Evolutionary conservation across 2,888 invertebrate species (phyloP), one percentile per base, ranked within the genome.

Genomic region (Andrena trimmerana): DNA sequence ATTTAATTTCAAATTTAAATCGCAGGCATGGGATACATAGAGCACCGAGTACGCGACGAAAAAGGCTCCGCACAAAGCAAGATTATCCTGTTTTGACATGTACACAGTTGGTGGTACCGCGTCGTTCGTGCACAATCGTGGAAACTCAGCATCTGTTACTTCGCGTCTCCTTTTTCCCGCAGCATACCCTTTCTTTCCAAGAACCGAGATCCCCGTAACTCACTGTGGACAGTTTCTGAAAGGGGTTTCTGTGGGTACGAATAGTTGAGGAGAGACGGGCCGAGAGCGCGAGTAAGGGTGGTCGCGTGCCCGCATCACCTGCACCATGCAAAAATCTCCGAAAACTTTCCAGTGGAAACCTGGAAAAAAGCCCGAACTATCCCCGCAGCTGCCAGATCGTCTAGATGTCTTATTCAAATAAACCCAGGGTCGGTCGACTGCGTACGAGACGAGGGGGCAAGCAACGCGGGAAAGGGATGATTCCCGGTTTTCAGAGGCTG

Each of bases 271-370:
- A 82, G 78, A 74, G 52, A 75, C 16, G 57, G 31, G 52, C 60
- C 13, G 78, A 20, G 75, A 52, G 68, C 48, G 48, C 75, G 82
- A 78, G 81, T 77, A 81, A 80, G 80, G 81, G 84, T 84, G 89
- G 90, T 91, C 92, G 92, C 91, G 92, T 93, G 93, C 92, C 92
- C 85, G 87, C 89, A 91, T 90, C 91, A 92, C 91, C 93, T 92
- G 93, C 91, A 72, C 62, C 83, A 79, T 85, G 85, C 86, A 84
- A 89, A 90, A 90, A 91, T 90, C 86, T 76, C 83, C 81, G 86
- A 89, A 90, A 90, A 16, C 13, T 42, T 42, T 42, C 16, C 42
- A 1, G 42, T 2, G 42, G 42, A 42, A 86, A 85, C 78, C 80
- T 60, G 85, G 67, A 79, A 77, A 89, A 85, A 85, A 74, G 20